Base-by-base conservation (phyloP, 2,888 invertebrate genomes). In the Sinodicranocentrus sp. region DNA sequence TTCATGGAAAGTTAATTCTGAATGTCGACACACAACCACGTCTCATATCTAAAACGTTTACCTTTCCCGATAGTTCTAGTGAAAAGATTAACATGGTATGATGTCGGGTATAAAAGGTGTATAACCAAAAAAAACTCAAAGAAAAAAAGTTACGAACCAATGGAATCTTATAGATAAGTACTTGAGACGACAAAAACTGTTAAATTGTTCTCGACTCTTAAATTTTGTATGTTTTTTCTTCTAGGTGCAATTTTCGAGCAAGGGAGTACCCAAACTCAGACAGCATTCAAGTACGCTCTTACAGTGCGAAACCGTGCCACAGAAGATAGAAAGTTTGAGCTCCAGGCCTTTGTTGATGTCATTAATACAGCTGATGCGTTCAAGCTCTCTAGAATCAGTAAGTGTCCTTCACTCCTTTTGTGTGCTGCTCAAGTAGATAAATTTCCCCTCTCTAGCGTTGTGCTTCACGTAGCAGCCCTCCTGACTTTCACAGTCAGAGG, bases 281-380 rank as follows among this genome's bases (percentile, higher is more conserved):
- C 96, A 86, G 97, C 96, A n/a, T 97, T 97, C 91, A 96, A 95
- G 90, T 96, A 95, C 90, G 97, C 97, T 61, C 85, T 90, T 5
- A 94, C 96, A 94, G 93, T 94, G 67, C 94, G 94, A 89, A 96
- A 97, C 91, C 96, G 96, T 90, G 94, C 96, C 90, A 73, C 78
- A 19, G 94, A 95, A 85, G 94, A 94, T 84, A 93, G 94, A 75
- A 93, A 95, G 57, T 94, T 97, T 90, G 97, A 97, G 90, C 92
- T 97, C 72, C 95, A 96, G 90, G 96, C 96, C 8, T 96, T 94
- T 90, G 96, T 96, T 65, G 96, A 97, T 90, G 95, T 97, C 90
- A 97, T 97, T 91, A 95, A 97, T 91, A 97, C 97, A 13, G 96
- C 96, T 23, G 97, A 97, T 91, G 96, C 97, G 85, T 97, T 96